Evolutionary conservation across 2,888 invertebrate genomes (phyloP).

Genomic region (Aquatica leii): DNA sequence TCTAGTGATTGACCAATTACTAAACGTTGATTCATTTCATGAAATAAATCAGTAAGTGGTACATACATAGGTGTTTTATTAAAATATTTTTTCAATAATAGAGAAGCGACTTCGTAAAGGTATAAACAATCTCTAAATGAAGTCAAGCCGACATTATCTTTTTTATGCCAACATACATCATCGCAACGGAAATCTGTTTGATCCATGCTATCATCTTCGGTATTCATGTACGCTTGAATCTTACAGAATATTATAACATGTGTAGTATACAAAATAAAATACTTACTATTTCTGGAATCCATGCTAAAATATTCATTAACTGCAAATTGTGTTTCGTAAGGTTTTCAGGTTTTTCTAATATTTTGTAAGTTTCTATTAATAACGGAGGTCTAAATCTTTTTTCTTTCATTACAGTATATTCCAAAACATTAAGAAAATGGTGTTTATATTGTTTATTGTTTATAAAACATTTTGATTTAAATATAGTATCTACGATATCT

Average conservation of each 20-base stretch:
- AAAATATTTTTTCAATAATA: background rate
- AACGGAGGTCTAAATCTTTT: constrained; percentile 1
- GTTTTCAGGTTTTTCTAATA: too few relatives aligned
- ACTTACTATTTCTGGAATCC: too few relatives aligned
- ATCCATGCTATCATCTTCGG: background rate
- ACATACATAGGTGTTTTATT: background rate
- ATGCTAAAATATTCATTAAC: background rate
- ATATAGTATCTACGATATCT: background rate
- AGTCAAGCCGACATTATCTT: background rate
- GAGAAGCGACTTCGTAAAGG: background rate
- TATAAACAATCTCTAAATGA: background rate
- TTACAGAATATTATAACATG: too few relatives aligned
- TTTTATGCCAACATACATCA: background rate
- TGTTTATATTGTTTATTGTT: background rate
- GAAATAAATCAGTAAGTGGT: too few relatives aligned
- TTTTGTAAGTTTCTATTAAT: background rate
- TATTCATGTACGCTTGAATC: background rate
- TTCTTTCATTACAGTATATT: background rate
- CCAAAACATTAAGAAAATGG: background rate
- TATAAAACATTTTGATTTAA: background rate
- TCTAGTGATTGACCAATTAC: too few relatives aligned
- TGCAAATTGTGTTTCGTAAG: background rate
- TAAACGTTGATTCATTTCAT: too few relatives aligned
- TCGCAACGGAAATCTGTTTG: background rate
- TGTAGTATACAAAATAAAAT: too few relatives aligned